Evolutionary conservation across 1,140 invertebrate genomes (phyloP).

Genomic region (Hyles euphorbiae): DNA sequence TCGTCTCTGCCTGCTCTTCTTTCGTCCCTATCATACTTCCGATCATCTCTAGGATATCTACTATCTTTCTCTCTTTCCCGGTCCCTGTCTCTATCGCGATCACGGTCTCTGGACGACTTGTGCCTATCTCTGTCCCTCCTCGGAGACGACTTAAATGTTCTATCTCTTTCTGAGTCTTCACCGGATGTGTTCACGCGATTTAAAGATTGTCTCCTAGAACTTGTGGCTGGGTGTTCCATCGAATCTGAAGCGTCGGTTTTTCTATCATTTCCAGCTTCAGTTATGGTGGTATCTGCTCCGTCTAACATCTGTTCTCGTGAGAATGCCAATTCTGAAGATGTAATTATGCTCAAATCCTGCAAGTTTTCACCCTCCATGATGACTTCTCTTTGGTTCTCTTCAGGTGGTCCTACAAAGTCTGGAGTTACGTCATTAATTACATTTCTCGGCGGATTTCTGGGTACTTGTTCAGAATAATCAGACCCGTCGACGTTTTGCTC

Average conservation of each 20-base stretch:
- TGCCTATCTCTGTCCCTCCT: conserved; percentile 58
- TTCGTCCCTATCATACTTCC: conserved; percentile 58
- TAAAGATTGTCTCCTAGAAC: conserved; percentile 51
- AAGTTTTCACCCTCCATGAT: conserved; percentile 78
- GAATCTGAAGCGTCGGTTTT: conserved; percentile 42
- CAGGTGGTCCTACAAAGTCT: conserved; percentile 43
- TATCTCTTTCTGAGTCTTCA: conserved; percentile 66
- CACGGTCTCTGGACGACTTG: conserved; percentile 50
- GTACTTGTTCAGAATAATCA: conserved; percentile 59
- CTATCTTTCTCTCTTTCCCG: conserved; percentile 45
- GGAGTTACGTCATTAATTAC: conserved; percentile 43
- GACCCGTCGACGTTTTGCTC: conserved; percentile 72
- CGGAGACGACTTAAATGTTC: conserved; percentile 52
- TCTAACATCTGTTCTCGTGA: conserved; percentile 56
- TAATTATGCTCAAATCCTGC: conserved; percentile 69
- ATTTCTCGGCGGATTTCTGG: conserved; percentile 52
- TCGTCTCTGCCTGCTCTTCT: conserved; percentile 49
- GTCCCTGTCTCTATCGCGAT: conserved; percentile 30
- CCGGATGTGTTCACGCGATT: conserved; percentile 57
- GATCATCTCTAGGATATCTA: conserved; percentile 54
- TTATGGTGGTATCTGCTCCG: conserved; percentile 37
- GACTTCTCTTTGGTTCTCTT: conserved; percentile 72
- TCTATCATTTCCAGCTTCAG: conserved; percentile 40
- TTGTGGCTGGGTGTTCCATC: conserved; percentile 37
- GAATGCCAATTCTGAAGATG: conserved; percentile 50